Conservation (phyloP, 2,797 vertebrate species). For the Arrhamphus sclerolepis region DNA sequence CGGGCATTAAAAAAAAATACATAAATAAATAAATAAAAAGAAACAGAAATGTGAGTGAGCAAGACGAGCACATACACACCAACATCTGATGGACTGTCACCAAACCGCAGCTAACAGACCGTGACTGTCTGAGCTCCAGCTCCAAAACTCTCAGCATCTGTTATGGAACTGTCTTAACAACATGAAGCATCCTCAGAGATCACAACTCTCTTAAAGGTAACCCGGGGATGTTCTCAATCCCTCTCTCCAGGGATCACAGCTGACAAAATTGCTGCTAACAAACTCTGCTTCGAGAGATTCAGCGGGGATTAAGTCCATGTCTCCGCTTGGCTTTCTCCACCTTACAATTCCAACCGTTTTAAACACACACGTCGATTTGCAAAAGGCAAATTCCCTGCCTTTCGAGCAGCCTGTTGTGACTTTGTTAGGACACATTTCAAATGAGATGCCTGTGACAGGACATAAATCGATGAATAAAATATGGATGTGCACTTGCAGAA, state of each 20-base stretch:
- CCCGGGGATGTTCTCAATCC: background rate
- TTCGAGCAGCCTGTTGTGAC: slow-evolving; percentile 21
- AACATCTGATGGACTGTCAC: slow-evolving; percentile 7
- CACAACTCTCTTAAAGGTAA: slow-evolving; percentile 12
- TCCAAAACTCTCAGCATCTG: slow-evolving; percentile 6
- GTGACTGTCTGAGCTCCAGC: slow-evolving; percentile 31
- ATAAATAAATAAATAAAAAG: too few species aligned
- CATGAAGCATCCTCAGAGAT: slow-evolving; percentile 16
- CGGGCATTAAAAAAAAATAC: too few species aligned
- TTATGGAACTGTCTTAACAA: background rate
- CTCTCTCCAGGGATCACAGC: slow-evolving; percentile 28
- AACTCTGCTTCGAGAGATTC: background rate
- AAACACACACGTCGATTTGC: slow-evolving; percentile 22
- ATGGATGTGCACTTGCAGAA: slow-evolving; percentile 4
- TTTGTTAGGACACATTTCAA: slow-evolving; percentile 14
- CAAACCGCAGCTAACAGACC: background rate
- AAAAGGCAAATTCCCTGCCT: slow-evolving; percentile 13
- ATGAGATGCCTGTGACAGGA: slow-evolving; percentile 10
- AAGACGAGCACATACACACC: slow-evolving; percentile 1
- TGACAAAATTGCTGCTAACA: slow-evolving; percentile 30
- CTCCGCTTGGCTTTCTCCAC: slow-evolving; percentile 18
- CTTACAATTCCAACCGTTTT: slow-evolving; percentile 13
- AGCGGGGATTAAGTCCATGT: slow-evolving; percentile 1
- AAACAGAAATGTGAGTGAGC: too few species aligned
- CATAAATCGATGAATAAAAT: slow-evolving; percentile 25